These are phyloP conservation scores for Manduca sexta DNA, from an alignment of 1,140 invertebrate species.

Conservation along the genomic window DNA sequence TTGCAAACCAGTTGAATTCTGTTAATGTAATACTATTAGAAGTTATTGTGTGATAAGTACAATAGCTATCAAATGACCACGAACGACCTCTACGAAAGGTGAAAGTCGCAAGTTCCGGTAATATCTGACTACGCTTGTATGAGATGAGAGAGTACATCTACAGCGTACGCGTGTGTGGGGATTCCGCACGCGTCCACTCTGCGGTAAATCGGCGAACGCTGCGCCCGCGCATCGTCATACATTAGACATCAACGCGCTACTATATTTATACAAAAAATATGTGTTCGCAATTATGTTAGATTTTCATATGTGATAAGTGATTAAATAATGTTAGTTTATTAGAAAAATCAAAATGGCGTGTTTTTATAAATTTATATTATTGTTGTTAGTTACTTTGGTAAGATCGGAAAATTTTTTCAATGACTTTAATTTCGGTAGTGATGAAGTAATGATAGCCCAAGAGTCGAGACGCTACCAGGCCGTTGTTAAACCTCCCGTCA, in stretches of 20 bases:
- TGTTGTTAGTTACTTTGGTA: not conserved
- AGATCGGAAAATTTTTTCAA: constrained; percentile 29
- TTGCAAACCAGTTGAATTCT: constrained; percentile 5
- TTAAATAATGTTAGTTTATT: constrained; percentile 4
- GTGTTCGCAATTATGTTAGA: constrained; percentile 6
- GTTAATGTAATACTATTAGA: constrained; percentile 5
- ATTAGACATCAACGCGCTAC: constrained; percentile 17
- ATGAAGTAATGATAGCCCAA: constrained; percentile 58
- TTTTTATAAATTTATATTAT: not conserved
- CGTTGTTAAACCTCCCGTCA: constrained; percentile 44
- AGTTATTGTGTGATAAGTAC: constrained; percentile 14
- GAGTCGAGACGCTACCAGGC: constrained; percentile 57
- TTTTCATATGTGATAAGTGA: constrained; percentile 3
- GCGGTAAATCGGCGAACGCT: constrained; percentile 28
- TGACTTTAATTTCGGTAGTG: constrained; percentile 41
- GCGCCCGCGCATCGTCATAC: constrained; percentile 39
- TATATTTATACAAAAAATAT: constrained; percentile 1
- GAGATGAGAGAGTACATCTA: constrained; percentile 31
- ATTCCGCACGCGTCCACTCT: constrained; percentile 41
- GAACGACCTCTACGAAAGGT: constrained; percentile 41
- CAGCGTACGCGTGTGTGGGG: constrained; percentile 24
- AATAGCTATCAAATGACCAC: constrained; percentile 25
- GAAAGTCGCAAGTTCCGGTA: constrained; percentile 63
- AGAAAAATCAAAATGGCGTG: constrained; percentile 30
- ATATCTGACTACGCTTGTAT: constrained; percentile 42